Conservation (phyloP, 2,888 invertebrate species). For the Melinopterus prodromus region DNA sequence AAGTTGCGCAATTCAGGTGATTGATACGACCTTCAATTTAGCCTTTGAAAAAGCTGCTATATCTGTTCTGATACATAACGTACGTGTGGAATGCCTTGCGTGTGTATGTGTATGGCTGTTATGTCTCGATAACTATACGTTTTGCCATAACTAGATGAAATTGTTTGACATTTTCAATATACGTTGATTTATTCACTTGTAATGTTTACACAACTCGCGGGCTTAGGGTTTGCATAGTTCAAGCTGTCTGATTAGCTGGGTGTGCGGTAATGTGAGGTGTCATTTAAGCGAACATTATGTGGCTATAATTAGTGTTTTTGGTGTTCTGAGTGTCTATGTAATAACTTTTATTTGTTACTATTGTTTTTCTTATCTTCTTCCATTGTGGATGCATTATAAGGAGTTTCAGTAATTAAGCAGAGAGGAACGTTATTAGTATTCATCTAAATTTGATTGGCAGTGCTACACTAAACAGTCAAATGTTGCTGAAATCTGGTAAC, state of each 20-base stretch:
- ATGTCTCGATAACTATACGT: background rate
- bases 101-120: background rate
- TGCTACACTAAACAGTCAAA: too few species aligned
- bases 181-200: background rate
- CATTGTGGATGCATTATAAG: too few species aligned
- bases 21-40: conserved; percentile 26
- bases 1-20: conserved; percentile 32
- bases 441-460: too few species aligned
- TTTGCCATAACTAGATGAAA: background rate
- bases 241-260: background rate
- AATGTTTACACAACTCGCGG: background rate
- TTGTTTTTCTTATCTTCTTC: too few species aligned
- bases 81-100: too few species aligned
- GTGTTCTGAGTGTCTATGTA: background rate
- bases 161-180: background rate
- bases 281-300: background rate
- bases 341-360: too few species aligned
- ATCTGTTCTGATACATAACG: background rate
- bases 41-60: background rate
- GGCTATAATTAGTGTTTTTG: background rate
- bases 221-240: background rate
- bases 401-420: too few species aligned
- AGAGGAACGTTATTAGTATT: too few species aligned
- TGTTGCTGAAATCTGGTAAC: too few species aligned
- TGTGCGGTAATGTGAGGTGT: background rate